A percentile compares a stretch with the other conserved stretches of the same genome.
Conservation (phyloP, 2,888 invertebrate species). For the Nemoura dubitans region DNA sequence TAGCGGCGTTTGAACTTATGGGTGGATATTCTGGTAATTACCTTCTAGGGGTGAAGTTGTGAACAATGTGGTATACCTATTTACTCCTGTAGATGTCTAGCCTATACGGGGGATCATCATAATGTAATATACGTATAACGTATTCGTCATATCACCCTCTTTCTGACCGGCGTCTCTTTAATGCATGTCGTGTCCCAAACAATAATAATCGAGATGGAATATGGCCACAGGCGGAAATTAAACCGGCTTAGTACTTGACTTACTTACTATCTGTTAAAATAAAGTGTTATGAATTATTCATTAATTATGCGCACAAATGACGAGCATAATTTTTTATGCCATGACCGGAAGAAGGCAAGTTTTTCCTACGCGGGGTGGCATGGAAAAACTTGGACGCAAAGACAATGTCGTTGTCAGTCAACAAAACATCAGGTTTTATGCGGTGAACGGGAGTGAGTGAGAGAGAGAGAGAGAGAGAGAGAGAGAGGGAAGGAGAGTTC, state of each 20-base stretch:
- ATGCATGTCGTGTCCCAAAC: slow-evolving; percentile 20
- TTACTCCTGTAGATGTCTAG: not conserved
- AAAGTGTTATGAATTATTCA: slow-evolving; percentile 36
- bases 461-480: slow-evolving; percentile 2
- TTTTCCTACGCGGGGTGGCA: not conserved
- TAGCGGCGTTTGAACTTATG: not conserved
- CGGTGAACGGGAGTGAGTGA: not conserved
- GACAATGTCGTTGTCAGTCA: slow-evolving; percentile 36
- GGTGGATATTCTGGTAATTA: slow-evolving; percentile 5
- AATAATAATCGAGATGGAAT: slow-evolving; percentile 28
- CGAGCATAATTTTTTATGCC: slow-evolving; percentile 33
- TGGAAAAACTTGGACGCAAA: not conserved
- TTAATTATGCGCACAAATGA: slow-evolving; percentile 35
- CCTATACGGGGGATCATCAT: not conserved
- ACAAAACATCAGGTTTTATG: not conserved
- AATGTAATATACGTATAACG: not conserved
- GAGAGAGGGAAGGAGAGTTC: not conserved
- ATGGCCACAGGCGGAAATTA: slow-evolving; percentile 37
- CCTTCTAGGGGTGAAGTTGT: slow-evolving; percentile 5
- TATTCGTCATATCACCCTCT: slow-evolving; percentile 38
- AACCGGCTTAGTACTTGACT: slow-evolving; percentile 26
- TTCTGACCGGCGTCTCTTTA: not conserved
- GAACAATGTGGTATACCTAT: not conserved
- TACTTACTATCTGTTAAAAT: slow-evolving; percentile 38
- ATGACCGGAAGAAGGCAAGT: slow-evolving; percentile 13